Evolutionary conservation across 2,888 invertebrate species (phyloP).

Genomic region (Pseudococcus longispinus): DNA sequence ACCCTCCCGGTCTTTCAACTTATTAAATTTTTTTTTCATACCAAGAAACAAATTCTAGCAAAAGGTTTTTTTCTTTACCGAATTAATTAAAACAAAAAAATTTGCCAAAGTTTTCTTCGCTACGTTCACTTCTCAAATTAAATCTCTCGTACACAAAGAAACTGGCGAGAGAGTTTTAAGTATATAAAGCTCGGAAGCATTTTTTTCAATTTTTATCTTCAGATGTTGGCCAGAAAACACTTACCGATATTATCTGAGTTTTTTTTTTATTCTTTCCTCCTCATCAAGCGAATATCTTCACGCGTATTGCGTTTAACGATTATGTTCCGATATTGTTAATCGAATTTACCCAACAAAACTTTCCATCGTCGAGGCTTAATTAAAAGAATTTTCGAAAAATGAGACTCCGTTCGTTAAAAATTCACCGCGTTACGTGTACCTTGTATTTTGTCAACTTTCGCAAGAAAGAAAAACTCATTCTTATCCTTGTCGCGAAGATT

Average conservation of each 20-base stretch:
- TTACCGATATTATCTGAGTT: not conserved
- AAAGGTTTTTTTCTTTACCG: not conserved
- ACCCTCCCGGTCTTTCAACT: conserved; percentile 13
- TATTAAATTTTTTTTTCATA: conserved; percentile 7
- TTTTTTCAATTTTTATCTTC: conserved; percentile 9
- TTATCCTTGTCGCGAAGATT: not conserved
- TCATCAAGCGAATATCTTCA: conserved; percentile 31
- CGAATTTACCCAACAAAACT: not conserved
- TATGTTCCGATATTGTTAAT: conserved; percentile 20
- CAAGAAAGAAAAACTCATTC: not conserved
- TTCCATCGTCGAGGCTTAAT: conserved; percentile 10
- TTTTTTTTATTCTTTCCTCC: not conserved
- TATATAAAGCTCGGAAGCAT: not conserved
- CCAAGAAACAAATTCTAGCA: not conserved
- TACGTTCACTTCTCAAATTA: conserved; percentile 23
- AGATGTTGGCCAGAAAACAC: conserved; percentile 1
- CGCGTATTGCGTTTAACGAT: conserved; percentile 34
- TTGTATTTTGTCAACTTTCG: not conserved
- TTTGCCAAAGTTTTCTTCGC: not conserved
- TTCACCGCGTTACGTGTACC: not conserved
- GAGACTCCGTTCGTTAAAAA: conserved; percentile 20
- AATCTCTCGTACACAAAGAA: not conserved
- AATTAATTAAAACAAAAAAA: conserved; percentile 39
- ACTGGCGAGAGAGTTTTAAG: not conserved
- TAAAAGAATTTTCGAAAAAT: conserved; percentile 6